A percentile compares a stretch with the other conserved stretches of the same genome.
These are phyloP conservation scores for Copsychus sechellarum DNA, from an alignment of 2,113 vertebrate genomes.

Conservation along the genomic window DNA sequence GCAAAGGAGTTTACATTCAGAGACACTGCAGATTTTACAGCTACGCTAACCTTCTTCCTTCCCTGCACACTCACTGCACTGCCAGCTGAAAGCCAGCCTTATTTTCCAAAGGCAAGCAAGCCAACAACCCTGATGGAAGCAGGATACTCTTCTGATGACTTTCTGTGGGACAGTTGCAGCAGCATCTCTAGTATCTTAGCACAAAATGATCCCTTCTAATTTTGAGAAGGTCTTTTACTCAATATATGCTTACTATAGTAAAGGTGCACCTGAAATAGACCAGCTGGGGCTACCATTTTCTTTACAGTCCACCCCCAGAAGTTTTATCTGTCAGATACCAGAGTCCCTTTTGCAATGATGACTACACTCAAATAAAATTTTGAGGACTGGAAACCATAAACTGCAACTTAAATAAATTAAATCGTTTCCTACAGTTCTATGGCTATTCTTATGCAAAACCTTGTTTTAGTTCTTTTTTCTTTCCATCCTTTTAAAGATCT, in stretches of 20 bases:
- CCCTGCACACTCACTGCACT: background rate
- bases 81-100: background rate
- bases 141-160: background rate
- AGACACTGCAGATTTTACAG: background rate
- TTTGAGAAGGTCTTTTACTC: background rate
- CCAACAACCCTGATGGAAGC: background rate
- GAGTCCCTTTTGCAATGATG: background rate
- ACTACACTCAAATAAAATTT: background rate
- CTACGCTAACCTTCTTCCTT: fast-evolving
- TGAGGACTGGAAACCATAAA: background rate
- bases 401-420: background rate
- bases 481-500: background rate
- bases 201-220: background rate
- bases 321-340: background rate
- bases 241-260: background rate
- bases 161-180: background rate
- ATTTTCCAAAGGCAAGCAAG: background rate
- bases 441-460: background rate
- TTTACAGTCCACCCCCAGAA: background rate
- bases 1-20: background rate
- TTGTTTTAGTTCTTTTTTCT: background rate
- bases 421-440: background rate
- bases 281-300: background rate
- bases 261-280: background rate
- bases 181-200: background rate